Percentiles rank a stretch among this genome's conserved stretches.
phyloP scores from a whole-genome alignment of 2,113 vertebrate genomes.

The Helogale parvula region DNA sequence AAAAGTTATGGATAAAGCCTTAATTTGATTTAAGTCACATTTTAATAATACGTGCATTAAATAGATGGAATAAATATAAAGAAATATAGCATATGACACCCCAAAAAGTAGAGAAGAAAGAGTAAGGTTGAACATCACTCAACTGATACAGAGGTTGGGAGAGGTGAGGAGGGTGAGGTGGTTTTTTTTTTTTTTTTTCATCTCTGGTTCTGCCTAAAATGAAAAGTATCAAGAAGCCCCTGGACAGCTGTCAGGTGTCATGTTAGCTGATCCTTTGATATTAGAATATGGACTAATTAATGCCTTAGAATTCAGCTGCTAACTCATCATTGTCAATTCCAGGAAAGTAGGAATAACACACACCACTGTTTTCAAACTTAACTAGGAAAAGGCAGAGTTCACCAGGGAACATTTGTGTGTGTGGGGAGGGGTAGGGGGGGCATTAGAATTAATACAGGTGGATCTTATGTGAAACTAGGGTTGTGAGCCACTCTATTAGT shows the following conservation, averaged over 20 bases:
- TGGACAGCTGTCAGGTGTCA: not conserved
- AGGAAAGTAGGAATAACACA: not conserved
- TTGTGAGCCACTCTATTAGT: not conserved
- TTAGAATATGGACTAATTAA: not conserved
- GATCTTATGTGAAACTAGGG: not conserved
- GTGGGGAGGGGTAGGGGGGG: too few species aligned
- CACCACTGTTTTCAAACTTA: not conserved
- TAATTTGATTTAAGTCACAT: not conserved
- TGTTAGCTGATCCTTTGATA: not conserved
- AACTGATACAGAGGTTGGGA: not conserved
- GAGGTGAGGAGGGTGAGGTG: not conserved
- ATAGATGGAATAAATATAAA: not conserved
- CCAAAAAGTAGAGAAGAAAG: not conserved
- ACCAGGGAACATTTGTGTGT: not conserved
- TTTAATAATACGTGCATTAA: not conserved
- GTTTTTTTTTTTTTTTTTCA: not conserved
- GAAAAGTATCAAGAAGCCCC: not conserved
- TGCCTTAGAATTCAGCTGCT: not conserved
- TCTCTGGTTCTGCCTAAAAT: not conserved
- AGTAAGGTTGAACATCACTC: not conserved
- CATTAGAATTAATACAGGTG: not conserved
- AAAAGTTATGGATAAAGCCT: not conserved
- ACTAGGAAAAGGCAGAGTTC: not conserved
- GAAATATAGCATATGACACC: not conserved
- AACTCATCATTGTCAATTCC: not conserved